phyloP scores from a whole-genome alignment of 2,888 invertebrate species.

The Nephrotoma guestfalica region DNA sequence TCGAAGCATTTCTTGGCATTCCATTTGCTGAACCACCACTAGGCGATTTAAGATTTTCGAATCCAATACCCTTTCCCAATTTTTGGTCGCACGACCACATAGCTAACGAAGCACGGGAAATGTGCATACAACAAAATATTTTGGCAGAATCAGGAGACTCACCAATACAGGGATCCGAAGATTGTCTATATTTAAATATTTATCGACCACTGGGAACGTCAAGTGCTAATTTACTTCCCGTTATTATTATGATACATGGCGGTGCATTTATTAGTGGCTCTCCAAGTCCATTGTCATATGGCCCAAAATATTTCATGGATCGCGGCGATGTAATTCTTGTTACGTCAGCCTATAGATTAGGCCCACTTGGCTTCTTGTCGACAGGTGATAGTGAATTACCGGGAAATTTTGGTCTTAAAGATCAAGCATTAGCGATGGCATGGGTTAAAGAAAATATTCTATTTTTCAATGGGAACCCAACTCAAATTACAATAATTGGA shows the following conservation, averaged over 20 bases:
- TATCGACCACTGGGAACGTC: conserved; percentile 18
- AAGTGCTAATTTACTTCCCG: conserved; percentile 17
- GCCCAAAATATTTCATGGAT: conserved; percentile 22
- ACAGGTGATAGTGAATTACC: conserved; percentile 23
- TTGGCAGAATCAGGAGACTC: conserved; percentile 8
- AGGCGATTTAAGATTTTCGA: conserved; percentile 42
- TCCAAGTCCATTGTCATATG: conserved; percentile 8
- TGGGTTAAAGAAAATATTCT: conserved; percentile 32
- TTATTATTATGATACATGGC: conserved; percentile 31
- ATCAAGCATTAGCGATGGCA: conserved; percentile 32
- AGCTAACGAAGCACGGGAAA: conserved; percentile 17
- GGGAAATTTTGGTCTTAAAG: conserved; percentile 29
- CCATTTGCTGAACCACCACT: conserved; percentile 63
- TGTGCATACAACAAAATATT: conserved; percentile 24
- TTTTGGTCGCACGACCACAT: background rate
- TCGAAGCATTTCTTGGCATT: conserved; percentile 54
- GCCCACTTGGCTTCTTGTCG: conserved; percentile 25
- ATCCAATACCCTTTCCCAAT: background rate
- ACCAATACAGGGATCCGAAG: conserved; percentile 23
- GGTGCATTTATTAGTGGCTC: conserved; percentile 25
- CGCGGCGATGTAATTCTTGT: conserved; percentile 27
- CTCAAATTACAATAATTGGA: conserved; percentile 19
- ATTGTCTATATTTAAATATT: conserved; percentile 27
- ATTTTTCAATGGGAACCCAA: conserved; percentile 20
- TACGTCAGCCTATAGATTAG: conserved; percentile 27